phyloP scores from a whole-genome alignment of 2,113 vertebrate species.

The Psammodynastes pulverulentus region DNA sequence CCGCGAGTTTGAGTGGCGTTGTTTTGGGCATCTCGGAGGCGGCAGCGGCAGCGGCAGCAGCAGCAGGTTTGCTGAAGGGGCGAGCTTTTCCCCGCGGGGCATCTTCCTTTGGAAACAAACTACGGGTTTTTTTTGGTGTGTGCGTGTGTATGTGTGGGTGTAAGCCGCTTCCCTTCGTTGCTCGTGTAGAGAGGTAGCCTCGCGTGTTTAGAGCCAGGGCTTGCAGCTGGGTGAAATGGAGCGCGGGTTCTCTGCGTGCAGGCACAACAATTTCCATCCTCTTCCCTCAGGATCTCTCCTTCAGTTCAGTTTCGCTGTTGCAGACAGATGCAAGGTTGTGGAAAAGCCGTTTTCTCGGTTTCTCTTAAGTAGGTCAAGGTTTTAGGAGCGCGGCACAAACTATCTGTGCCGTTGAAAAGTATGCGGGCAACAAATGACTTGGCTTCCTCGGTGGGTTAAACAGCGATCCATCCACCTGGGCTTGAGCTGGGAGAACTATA shows the following conservation, averaged over 20 bases:
- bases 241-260: background rate
- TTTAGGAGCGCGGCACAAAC: background rate
- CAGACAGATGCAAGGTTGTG: background rate
- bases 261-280: background rate
- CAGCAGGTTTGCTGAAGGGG: background rate
- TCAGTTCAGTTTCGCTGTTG: background rate
- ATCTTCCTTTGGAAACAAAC: background rate
- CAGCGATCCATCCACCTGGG: background rate
- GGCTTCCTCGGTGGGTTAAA: background rate
- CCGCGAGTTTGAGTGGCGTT: background rate
- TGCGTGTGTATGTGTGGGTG: too few relatives aligned
- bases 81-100: background rate
- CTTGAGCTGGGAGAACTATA: background rate
- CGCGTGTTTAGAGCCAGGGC: background rate
- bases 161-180: background rate
- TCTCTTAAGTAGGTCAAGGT: slow-evolving; percentile 49
- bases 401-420: slow-evolving; percentile 10
- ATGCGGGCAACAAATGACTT: background rate
- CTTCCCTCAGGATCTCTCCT: background rate
- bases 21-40: background rate
- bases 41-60: too few relatives aligned
- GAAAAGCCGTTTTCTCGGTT: background rate
- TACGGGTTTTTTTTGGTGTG: background rate
- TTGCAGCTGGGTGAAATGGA: background rate
- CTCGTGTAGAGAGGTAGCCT: background rate